Evolutionary conservation across 2,113 vertebrate genomes (phyloP).

Genomic region (Pavo muticus): DNA sequence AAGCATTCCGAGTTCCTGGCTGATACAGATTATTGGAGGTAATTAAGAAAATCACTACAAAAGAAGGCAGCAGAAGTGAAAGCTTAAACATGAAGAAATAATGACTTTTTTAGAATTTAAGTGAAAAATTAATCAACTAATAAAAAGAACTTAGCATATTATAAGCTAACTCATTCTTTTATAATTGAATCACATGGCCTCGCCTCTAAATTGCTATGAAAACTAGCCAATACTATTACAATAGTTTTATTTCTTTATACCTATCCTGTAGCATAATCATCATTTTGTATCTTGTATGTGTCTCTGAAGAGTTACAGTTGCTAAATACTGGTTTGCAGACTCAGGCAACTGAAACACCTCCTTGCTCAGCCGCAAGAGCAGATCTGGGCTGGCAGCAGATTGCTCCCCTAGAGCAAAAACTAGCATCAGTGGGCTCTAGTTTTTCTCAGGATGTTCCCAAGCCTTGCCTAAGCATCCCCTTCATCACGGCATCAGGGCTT

Average conservation of each 20-base stretch:
- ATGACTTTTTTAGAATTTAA: constrained; percentile 42
- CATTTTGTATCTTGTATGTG: constrained; percentile 20
- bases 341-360: neutral
- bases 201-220: constrained; percentile 46
- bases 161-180: constrained; percentile 29
- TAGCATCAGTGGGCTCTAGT: neutral
- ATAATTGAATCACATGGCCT: constrained; percentile 51
- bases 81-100: constrained; percentile 46
- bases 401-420: no score
- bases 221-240: constrained; percentile 50
- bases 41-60: constrained; percentile 66
- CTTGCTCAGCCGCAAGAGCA: constrained; percentile 30
- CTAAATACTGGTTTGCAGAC: neutral
- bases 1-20: constrained; percentile 50
- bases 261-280: constrained; percentile 35
- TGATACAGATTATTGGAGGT: constrained; percentile 53
- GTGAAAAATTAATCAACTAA: constrained; percentile 69
- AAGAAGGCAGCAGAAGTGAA: constrained; percentile 32
- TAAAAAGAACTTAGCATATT: constrained; percentile 56
- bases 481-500: neutral
- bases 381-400: neutral
- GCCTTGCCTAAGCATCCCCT: neutral
- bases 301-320: constrained; percentile 29
- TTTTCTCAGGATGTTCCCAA: neutral
- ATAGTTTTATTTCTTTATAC: constrained; percentile 45